Base-by-base conservation (phyloP, 2,888 invertebrate species). In the Pristionchus fissidentatus region DNA sequence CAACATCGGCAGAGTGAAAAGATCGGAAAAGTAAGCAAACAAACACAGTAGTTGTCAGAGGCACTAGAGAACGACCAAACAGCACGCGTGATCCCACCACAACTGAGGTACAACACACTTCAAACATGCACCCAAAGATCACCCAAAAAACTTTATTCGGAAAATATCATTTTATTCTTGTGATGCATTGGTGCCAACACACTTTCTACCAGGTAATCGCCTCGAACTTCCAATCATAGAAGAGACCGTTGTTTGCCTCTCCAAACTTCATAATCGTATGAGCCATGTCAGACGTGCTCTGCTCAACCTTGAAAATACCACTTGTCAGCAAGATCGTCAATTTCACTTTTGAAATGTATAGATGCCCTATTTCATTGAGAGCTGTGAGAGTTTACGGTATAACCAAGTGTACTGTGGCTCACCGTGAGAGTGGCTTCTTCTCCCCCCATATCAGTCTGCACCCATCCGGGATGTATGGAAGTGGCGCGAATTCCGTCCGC, bases 381-480 rank as follows among this genome's bases (percentile, higher is more conserved):
- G 29, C 66, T 66, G 22, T 66, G n/a, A n/a, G n/a, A n/a, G n/a
- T n/a, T n/a, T n/a, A n/a, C n/a, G n/a, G n/a, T n/a, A n/a, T n/a
- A n/a, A n/a, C n/a, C n/a, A n/a, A n/a, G n/a, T 19, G 66, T 19
- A 66, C 29, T 52, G 46, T 7, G n/a, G n/a, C 55, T 70, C 32
- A 84, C 84, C 43, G 84, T 84, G 0, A 84, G 75, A 29, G 52
- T 73, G 1, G 84, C 73, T 19, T 32, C 75, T 8, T 82, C 62
- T 35, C 43, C 49, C 38, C 60, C 60, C 60, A 62, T 62, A 62
- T 62, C 60, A 15, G 62, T 57, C 57, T 57, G n/a, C 2, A 62
- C 82, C 84, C 84, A 82, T 46, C 84, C 84, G 13, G 84, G 84
- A 43, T 83, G 83, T 70, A 84, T 66, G n/a, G 49, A 83, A 15